Evolutionary conservation across 1,140 invertebrate species (phyloP).

Genomic region (Dreissena rostriformis): DNA sequence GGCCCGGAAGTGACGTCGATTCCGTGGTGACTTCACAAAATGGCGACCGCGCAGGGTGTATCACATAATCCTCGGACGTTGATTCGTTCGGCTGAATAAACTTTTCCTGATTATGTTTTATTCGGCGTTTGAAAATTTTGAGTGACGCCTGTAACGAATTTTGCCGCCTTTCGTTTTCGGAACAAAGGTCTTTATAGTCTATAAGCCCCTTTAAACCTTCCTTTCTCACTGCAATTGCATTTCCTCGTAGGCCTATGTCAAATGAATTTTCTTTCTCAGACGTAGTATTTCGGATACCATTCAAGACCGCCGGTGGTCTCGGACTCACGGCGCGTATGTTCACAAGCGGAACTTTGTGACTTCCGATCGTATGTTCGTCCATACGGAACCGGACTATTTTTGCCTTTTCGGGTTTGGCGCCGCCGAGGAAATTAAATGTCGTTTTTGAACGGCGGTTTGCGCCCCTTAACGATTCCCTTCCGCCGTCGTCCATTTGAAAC

Average conservation of each 20-base stretch:
- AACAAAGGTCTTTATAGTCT: slow-evolving; percentile 37
- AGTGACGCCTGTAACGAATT: slow-evolving; percentile 44
- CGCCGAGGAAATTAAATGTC: not conserved
- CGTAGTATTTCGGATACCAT: not conserved
- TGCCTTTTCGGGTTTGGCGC: slow-evolving; percentile 13
- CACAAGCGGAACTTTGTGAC: slow-evolving; percentile 39
- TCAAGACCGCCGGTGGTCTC: not conserved
- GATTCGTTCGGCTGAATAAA: slow-evolving; percentile 56
- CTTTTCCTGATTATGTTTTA: slow-evolving; percentile 54
- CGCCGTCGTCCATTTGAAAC: not conserved
- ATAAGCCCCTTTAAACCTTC: slow-evolving; percentile 42
- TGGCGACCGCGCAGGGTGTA: slow-evolving; percentile 32
- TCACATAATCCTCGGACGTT: slow-evolving; percentile 53
- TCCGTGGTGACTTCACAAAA: slow-evolving; percentile 15
- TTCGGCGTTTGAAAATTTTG: slow-evolving; percentile 49
- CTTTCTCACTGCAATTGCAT: slow-evolving; percentile 44
- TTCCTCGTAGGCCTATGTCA: slow-evolving; percentile 43
- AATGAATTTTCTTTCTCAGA: not conserved
- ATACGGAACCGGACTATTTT: slow-evolving; percentile 55
- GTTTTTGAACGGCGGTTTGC: slow-evolving; percentile 28
- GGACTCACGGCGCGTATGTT: slow-evolving; percentile 26
- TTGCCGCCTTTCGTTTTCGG: slow-evolving; percentile 44
- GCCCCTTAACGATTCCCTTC: not conserved
- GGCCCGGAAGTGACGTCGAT: not conserved
- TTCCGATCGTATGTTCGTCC: slow-evolving; percentile 42